A percentile compares a stretch with the other conserved stretches of the same genome.
Evolutionary conservation across 2,113 vertebrate species (phyloP).

Genomic region (Gyps fulvus): DNA sequence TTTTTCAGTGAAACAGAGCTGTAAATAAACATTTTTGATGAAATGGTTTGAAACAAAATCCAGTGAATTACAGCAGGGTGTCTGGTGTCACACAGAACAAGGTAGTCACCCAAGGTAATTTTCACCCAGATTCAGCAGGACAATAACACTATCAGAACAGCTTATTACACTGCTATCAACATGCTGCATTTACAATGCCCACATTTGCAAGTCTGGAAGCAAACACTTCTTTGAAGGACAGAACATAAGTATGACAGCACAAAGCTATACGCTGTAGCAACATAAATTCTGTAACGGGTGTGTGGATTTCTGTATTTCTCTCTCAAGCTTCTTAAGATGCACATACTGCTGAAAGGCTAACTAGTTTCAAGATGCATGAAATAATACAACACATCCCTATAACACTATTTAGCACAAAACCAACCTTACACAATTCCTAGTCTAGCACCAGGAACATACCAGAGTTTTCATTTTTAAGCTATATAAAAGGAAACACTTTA

Average conservation of each 20-base stretch:
- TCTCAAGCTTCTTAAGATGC: neutral
- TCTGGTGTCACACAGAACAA: neutral
- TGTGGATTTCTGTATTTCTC: neutral
- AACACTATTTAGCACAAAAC: neutral
- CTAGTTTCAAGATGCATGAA: neutral
- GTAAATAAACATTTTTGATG: neutral
- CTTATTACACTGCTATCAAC: neutral
- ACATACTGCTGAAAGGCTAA: neutral
- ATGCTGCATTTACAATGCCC: neutral
- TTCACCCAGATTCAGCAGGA: neutral
- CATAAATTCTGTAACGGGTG: accelerated
- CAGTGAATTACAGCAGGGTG: neutral
- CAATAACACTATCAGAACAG: neutral
- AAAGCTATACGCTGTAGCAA: neutral
- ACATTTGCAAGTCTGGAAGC: neutral
- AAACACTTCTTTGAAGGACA: neutral
- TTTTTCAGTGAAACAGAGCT: neutral
- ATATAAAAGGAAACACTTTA: neutral
- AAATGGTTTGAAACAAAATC: neutral
- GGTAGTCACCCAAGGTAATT: neutral
- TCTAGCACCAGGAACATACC: neutral
- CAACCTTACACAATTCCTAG: neutral
- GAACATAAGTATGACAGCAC: neutral
- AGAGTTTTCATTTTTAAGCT: neutral
- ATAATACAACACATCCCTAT: neutral